Percentiles rank a stretch among this genome's conserved stretches.
phyloP scores from a whole-genome alignment of 2,797 vertebrate species.

The Eulemur mongoz region DNA sequence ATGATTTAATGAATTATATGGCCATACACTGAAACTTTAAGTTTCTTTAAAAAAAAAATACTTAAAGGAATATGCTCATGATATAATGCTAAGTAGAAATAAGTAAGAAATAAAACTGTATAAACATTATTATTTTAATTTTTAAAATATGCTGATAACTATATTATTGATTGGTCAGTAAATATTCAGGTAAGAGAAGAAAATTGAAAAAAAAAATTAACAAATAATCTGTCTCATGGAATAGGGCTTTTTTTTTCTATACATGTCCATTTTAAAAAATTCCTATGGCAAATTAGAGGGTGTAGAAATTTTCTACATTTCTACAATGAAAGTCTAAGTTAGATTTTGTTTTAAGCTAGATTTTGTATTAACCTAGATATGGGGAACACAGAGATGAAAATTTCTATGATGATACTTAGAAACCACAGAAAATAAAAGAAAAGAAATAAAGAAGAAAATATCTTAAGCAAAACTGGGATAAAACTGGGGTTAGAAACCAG shows the following conservation, averaged over 20 bases:
- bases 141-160: not conserved
- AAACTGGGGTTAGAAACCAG: not conserved
- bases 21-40: not conserved
- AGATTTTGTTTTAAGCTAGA: no score
- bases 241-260: not conserved
- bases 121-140: not conserved
- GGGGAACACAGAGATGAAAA: not conserved
- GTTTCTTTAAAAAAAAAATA: not conserved
- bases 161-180: not conserved
- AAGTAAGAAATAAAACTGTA: not conserved
- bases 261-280: not conserved
- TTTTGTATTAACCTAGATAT: not conserved
- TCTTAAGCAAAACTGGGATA: not conserved
- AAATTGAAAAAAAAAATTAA: not conserved
- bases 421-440: not conserved
- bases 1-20: not conserved
- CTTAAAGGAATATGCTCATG: not conserved
- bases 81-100: not conserved
- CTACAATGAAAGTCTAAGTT: not conserved
- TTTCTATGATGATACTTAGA: not conserved
- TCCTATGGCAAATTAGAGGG: not conserved
- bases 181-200: not conserved
- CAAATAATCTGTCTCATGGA: not conserved
- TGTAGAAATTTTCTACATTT: not conserved
- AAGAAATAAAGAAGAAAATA: not conserved